A percentile compares a stretch with the other conserved stretches of the same genome.
Evolutionary conservation across 2,888 invertebrate species (phyloP).

Genomic region (Coelopa pilipes): DNA sequence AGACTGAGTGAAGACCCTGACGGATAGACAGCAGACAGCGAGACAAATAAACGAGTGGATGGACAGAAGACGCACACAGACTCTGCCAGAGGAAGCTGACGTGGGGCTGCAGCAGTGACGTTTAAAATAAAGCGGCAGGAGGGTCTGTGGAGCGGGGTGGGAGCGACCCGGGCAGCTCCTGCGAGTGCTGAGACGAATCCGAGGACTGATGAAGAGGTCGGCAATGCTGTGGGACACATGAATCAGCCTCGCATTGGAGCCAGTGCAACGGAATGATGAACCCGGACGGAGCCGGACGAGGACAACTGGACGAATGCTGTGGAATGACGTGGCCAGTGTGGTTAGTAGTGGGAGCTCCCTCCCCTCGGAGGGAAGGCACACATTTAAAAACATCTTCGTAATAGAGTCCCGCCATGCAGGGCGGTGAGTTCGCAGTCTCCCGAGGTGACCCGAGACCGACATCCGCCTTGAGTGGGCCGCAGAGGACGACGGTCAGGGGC

Average conservation of each 20-base stretch:
- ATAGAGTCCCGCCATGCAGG: too few species aligned
- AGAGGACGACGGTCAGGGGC: too few species aligned
- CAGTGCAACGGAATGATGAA: background rate
- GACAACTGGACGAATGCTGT: background rate
- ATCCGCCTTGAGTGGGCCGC: too few species aligned
- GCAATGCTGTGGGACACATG: slow-evolving; percentile 13
- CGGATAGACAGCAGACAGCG: background rate
- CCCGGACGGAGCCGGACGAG: background rate
- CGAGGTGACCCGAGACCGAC: too few species aligned
- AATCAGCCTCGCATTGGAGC: background rate
- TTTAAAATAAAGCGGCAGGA: too few species aligned
- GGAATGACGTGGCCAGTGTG: background rate
- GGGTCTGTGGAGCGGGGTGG: background rate
- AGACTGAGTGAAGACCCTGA: slow-evolving; percentile 4
- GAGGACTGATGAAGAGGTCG: background rate
- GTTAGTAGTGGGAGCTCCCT: background rate
- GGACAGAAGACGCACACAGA: background rate
- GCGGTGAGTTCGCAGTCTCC: too few species aligned
- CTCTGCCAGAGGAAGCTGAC: background rate
- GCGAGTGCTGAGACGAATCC: background rate
- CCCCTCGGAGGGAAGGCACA: too few species aligned
- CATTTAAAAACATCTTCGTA: too few species aligned
- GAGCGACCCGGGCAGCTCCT: background rate
- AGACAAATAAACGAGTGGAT: slow-evolving; percentile 4
- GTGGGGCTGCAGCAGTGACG: background rate